Base-by-base conservation (phyloP, 2,113 vertebrate species). In the Falcunculus frontatus region DNA sequence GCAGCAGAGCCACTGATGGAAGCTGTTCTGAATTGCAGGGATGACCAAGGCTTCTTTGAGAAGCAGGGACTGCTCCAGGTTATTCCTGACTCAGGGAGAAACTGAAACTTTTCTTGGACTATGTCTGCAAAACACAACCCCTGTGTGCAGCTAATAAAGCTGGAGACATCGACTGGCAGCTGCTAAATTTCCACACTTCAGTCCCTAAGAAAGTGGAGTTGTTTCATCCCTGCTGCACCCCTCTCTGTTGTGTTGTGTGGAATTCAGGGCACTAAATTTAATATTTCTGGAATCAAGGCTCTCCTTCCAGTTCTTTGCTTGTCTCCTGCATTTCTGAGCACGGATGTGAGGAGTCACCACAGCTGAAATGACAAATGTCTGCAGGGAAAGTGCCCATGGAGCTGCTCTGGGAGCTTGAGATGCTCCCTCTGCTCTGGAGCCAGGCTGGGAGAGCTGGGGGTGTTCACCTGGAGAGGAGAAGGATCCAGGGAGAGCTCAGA, bases 131-230 rank as follows among this genome's bases (percentile, higher is more conserved):
- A 55, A 35, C 33, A 17, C 32, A 9, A 4, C 6, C 30, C 29
- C 42, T 39, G 17, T 11, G 42, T 42, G 49, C 15, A 47, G 52
- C 15, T 41, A 33, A 10, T 2, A 21, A 12, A 63, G 26, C n/a
- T 27, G 46, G 4, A 55, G 46, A 41, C 23, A 30, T 15, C 22
- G 32, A 20, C 3, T 1, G 17, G 20, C 50, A 63, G 17, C 55
- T 59, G 37, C 76, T 68, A 20, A 30, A 76, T 62, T 12, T 10
- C 22, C 4, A 46, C 13, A 10, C 42, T 8, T n/a, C 1, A 3
- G 3, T 3, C 76, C 23, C 33, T 11, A 7, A 20, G 1, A 13
- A 32, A 39, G 74, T 1, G 23, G 14, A 12, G 30, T 1, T 15
- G 14, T 20, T 65, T 50, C 67, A 22, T 6, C 1, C 0, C 14